Conservation (phyloP, 2,797 vertebrate genomes). For the Leptodactylus fallax region DNA sequence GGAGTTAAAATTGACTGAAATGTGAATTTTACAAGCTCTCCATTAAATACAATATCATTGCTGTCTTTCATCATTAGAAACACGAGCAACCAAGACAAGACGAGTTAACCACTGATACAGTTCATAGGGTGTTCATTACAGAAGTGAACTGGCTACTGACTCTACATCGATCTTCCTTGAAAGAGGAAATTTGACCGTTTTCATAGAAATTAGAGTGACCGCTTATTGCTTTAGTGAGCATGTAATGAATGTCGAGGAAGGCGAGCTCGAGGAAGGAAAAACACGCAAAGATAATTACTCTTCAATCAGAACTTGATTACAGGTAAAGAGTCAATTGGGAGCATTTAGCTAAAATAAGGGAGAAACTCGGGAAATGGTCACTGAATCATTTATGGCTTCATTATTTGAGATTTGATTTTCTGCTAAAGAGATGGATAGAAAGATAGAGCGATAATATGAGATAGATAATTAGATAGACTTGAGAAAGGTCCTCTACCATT, state of each 20-base stretch:
- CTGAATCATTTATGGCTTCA: background rate
- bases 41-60: background rate
- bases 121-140: background rate
- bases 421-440: background rate
- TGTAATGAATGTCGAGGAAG: background rate
- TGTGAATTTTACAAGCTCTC: background rate
- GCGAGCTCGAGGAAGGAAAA: background rate
- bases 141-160: background rate
- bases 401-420: background rate
- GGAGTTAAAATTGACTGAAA: background rate
- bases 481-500: too few relatives aligned
- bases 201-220: constrained; percentile 17
- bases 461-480: too few relatives aligned
- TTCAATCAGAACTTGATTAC: constrained; percentile 21
- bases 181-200: constrained; percentile 6
- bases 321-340: background rate
- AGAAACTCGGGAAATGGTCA: background rate
- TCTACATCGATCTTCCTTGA: constrained; percentile 17
- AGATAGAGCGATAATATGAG: background rate
- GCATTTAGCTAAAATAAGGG: background rate
- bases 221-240: background rate
- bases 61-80: background rate
- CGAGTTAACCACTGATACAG: too few relatives aligned
- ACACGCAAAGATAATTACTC: background rate
- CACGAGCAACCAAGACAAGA: background rate